Percentiles rank a stretch among this genome's conserved stretches.
Evolutionary conservation across 2,888 invertebrate genomes (phyloP).

Genomic region (Volucella inflata): DNA sequence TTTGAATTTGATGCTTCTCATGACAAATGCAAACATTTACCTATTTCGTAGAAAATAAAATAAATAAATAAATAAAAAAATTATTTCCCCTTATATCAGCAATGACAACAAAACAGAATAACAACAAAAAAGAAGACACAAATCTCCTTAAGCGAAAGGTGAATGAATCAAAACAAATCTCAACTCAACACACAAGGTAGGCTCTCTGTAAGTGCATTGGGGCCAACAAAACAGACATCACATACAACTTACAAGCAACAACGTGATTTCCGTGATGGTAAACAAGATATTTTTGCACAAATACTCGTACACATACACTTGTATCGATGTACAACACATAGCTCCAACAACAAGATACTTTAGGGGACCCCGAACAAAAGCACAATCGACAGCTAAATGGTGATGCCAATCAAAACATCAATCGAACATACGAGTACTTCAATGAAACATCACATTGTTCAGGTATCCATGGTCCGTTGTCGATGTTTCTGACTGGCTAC

Average conservation of each 20-base stretch:
- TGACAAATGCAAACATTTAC: slow-evolving; percentile 67
- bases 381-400: background rate
- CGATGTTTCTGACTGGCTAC: too few relatives aligned
- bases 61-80: slow-evolving; percentile 17
- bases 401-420: slow-evolving; percentile 45
- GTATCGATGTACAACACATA: slow-evolving; percentile 3
- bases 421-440: slow-evolving; percentile 4
- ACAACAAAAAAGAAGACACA: slow-evolving; percentile 21
- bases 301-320: slow-evolving; percentile 9
- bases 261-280: slow-evolving; percentile 55
- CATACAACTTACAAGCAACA: background rate
- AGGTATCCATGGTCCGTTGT: background rate
- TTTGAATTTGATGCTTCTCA: slow-evolving; percentile 28
- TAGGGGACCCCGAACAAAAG: background rate
- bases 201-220: slow-evolving; percentile 52
- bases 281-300: slow-evolving; percentile 55
- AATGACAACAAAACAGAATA: background rate
- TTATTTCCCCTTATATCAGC: background rate
- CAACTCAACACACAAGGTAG: slow-evolving; percentile 62
- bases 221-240: slow-evolving; percentile 33
- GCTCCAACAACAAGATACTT: slow-evolving; percentile 14
- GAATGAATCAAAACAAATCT: slow-evolving; percentile 74
- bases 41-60: slow-evolving; percentile 16
- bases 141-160: slow-evolving; percentile 57
- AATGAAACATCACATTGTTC: slow-evolving; percentile 32